Evolutionary conservation across 2,797 vertebrate species (phyloP), one percentile per base, ranked within the genome.

Genomic region (Moxostoma hubbsi): DNA sequence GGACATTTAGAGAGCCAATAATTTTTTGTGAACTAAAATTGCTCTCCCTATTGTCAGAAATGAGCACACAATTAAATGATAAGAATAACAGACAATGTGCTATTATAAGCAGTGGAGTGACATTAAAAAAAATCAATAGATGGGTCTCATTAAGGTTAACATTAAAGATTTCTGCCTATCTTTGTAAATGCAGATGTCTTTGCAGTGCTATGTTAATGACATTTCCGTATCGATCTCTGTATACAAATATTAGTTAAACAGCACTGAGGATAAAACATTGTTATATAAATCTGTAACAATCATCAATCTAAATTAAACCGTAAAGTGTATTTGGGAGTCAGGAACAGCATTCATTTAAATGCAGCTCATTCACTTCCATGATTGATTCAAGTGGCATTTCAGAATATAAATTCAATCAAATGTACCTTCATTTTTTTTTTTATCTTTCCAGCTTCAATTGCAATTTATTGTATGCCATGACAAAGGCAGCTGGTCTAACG

Each of bases 71-170:
- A 45, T 36, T 43, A 43, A 43, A 11, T 11, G 36, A 54, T 61
- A 54, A 80, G 43, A 16, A 4, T 69, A 55, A 64, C 51, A 50
- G n/a, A 70, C 7, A n/a, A 55, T 8, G 8, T 61, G 43, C 65
- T 36, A 9, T 64, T 69, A 62, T 15, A 24, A 63, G 66, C 36
- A 15, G 51, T 10, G 5, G 43, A 49, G 11, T 75, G 79, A 55
- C 46, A 58, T 58, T 81, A 61, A n/a, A n/a, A n/a, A 46, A 65
- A 81, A 77, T 81, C 80, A 47, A 81, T 81, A 10, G 2, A 7
- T 12, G 11, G 7, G 53, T 10, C 79, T 69, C 24, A 43, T 57
- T 75, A 64, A 64, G 46, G 43, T 45, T 71, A 5, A 1, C 67
- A 51, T 78, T 70, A 70, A 70, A 70, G 57, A 78, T 62, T 67